Percentiles rank a stretch among this genome's conserved stretches.
phyloP scores from a whole-genome alignment of 2,113 vertebrate species.

The Passerina amoena region DNA sequence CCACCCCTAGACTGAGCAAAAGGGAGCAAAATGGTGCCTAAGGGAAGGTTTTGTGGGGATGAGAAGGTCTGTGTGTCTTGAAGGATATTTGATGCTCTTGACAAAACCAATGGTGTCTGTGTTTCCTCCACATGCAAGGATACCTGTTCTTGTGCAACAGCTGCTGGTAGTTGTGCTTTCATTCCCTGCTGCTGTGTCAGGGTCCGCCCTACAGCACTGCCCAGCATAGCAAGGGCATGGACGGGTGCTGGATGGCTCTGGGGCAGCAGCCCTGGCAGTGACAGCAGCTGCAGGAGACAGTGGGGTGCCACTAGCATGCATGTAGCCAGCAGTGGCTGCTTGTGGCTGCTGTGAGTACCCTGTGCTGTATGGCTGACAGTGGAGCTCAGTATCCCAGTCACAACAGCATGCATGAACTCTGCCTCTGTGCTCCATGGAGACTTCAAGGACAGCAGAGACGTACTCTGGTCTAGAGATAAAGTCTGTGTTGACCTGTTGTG shows the following conservation, averaged over 20 bases:
- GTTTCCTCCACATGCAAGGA: background rate
- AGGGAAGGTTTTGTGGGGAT: background rate
- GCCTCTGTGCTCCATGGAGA: background rate
- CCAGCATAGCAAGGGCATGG: background rate
- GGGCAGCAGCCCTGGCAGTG: background rate
- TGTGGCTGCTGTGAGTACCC: background rate
- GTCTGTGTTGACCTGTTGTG: background rate
- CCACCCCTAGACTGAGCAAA: background rate
- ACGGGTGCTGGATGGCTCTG: background rate
- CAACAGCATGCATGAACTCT: background rate
- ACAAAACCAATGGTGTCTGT: background rate
- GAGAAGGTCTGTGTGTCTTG: background rate
- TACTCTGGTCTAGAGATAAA: background rate
- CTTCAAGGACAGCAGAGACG: background rate
- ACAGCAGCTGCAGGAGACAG: background rate
- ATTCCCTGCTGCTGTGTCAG: background rate
- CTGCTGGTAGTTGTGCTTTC: background rate
- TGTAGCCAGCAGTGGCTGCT: background rate
- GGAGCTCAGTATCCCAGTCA: fast-evolving
- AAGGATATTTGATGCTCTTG: background rate
- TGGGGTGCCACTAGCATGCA: background rate
- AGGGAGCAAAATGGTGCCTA: fast-evolving
- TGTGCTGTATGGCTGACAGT: fast-evolving
- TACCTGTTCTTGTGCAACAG: background rate
- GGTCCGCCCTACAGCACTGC: background rate